phyloP scores from a whole-genome alignment of 2,888 invertebrate species.

The Auanema sp. region DNA sequence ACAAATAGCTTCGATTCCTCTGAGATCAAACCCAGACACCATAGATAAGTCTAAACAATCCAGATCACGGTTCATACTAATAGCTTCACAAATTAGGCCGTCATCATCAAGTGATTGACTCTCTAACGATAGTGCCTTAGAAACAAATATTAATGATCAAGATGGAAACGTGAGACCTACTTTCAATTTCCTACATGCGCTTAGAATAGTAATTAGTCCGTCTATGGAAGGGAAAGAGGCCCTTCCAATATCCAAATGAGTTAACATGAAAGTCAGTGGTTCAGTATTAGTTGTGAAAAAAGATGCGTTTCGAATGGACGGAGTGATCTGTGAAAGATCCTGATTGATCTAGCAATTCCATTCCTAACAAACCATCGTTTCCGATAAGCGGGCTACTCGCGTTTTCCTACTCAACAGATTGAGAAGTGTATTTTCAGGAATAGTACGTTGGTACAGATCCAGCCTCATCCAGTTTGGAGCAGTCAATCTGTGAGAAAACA shows the following conservation, averaged over 20 bases:
- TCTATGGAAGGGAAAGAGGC: conserved; percentile 9
- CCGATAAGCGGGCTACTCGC: no score
- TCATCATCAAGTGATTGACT: not conserved
- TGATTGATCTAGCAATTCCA: no score
- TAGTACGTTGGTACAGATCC: no score
- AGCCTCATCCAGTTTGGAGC: no score
- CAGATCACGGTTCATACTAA: conserved; percentile 11
- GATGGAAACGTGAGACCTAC: not conserved
- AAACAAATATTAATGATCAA: not conserved
- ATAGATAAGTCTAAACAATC: conserved; percentile 16
- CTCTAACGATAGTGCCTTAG: conserved; percentile 19
- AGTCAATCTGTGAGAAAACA: no score
- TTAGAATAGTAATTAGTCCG: conserved; percentile 2
- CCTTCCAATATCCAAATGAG: conserved; percentile 21
- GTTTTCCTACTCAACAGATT: no score
- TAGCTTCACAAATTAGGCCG: conserved; percentile 12
- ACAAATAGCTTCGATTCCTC: conserved; percentile 4
- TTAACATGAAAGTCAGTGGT: conserved; percentile 2
- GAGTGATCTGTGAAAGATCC: no score
- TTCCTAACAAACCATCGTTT: no score
- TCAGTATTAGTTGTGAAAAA: no score
- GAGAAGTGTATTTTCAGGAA: no score
- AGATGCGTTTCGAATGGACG: no score
- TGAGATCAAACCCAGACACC: conserved; percentile 2
- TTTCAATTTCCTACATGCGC: conserved; percentile 4